Base-by-base conservation (phyloP, 2,113 vertebrate genomes). In the Leuciscus idus region DNA sequence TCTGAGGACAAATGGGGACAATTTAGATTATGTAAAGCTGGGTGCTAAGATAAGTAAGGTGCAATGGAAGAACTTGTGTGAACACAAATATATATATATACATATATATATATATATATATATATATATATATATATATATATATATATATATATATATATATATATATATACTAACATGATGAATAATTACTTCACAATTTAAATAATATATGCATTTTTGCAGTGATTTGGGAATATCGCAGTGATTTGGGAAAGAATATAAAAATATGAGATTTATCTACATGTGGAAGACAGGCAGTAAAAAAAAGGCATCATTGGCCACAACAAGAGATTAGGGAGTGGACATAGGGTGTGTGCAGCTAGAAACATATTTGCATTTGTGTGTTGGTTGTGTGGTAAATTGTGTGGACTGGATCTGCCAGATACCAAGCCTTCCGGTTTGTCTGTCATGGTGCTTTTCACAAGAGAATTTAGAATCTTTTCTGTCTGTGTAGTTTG, bases 361-460 rank as follows among this genome's bases (percentile, higher is more conserved):
- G 72, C 78, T 70, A 84, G 87, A 57, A 73, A 73, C 30, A 76
- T 43, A 36, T 81, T 62, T 72, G 21, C 80, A 68, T 77, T 66
- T 84, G 70, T 76, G 21, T 86, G 33, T 59, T 17, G 33, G 62
- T 64, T 74, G 81, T 50, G 11, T 70, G 66, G 39, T 74, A 43
- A 46, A 39, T 23, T 85, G 46, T 81, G 33, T 68, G 28, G 59
- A 79, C 82, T 74, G 77, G 33, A 83, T 66, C 6, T 80, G 19
- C 13, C 36, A 68, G 43, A 46, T 13, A 55, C 62, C 78, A 84
- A 90, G 90, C 78, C 81, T 89, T 91, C 87, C 86, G 78, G 89
- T 92, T 90, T 92, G 81, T 85, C 64, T 86, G 89, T 87, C 87
- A 87, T 91, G 78, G 92, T 85, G 87, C 85, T 90, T 89, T 87